Evolutionary conservation across 2,113 vertebrate species (phyloP).

Genomic region (Sciurus niger): DNA sequence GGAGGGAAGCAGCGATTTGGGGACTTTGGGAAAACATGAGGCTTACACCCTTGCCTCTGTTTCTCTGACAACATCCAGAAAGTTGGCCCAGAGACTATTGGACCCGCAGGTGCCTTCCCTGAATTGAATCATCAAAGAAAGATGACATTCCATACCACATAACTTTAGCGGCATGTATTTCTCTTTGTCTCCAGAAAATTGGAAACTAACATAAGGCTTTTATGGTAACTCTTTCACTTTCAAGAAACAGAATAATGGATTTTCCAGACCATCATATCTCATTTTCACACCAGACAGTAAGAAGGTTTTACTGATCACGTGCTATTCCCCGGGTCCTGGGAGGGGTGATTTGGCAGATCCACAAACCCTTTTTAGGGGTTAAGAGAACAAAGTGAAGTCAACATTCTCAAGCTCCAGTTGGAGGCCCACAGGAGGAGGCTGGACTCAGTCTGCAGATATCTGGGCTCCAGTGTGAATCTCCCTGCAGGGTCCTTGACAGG

Average conservation of each 20-base stretch:
- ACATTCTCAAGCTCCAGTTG: neutral
- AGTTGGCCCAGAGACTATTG: neutral
- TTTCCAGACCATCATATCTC: conserved; percentile 65
- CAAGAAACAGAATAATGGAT: conserved; percentile 59
- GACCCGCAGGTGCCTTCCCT: conserved; percentile 20
- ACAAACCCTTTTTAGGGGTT: neutral
- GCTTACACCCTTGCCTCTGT: neutral
- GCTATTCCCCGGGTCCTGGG: neutral
- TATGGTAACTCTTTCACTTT: conserved; percentile 53
- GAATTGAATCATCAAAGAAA: conserved; percentile 55
- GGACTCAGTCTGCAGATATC: neutral
- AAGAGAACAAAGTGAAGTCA: neutral
- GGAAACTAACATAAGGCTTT: conserved; percentile 34
- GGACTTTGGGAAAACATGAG: neutral
- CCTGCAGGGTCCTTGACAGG: neutral
- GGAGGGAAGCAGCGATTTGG: neutral
- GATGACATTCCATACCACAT: neutral
- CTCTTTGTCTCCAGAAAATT: conserved; percentile 69
- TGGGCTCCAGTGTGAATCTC: neutral
- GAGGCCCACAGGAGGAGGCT: neutral
- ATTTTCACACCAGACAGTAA: conserved; percentile 36
- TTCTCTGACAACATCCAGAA: conserved; percentile 21
- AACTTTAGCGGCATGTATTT: conserved; percentile 62
- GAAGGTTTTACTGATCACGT: neutral
- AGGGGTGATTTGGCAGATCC: neutral